Conservation (phyloP, 2,113 vertebrate species). For the Leptobrachium leishanense region DNA sequence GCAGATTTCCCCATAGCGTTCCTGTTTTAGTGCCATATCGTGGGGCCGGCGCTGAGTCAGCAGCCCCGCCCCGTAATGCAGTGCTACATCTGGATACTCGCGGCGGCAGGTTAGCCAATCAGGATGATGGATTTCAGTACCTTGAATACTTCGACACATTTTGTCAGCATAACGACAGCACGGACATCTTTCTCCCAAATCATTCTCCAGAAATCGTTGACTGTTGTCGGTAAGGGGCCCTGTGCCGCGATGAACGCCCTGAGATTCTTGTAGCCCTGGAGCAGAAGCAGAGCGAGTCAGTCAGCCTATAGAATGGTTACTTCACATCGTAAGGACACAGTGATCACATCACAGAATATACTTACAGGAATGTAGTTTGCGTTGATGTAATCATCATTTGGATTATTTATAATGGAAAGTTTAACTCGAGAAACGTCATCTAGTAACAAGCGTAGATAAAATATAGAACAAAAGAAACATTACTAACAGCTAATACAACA, state of each 20-base stretch:
- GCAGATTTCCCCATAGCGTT: too few species aligned
- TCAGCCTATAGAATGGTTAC: background rate
- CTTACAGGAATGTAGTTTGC: slow-evolving; percentile 94
- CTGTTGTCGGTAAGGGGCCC: slow-evolving; percentile 84
- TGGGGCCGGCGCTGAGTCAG: too few species aligned
- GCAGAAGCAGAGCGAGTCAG: slow-evolving; percentile 10
- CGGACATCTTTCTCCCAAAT: slow-evolving; percentile 90
- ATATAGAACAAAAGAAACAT: background rate
- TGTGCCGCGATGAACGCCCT: slow-evolving; percentile 92
- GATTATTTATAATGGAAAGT: slow-evolving; percentile 75
- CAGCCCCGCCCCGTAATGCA: too few species aligned
- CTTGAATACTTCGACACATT: slow-evolving; percentile 89
- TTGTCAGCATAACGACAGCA: slow-evolving; percentile 92
- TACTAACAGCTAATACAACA: background rate
- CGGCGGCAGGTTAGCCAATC: too few species aligned
- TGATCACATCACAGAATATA: slow-evolving; percentile 13
- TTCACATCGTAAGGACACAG: background rate
- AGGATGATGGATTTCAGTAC: slow-evolving; percentile 64
- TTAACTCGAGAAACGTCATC: slow-evolving; percentile 93
- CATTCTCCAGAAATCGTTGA: slow-evolving; percentile 95
- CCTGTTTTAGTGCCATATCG: too few species aligned
- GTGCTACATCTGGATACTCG: too few species aligned
- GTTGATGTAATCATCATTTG: slow-evolving; percentile 89
- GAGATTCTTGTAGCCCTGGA: slow-evolving; percentile 85
- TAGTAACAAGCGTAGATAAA: slow-evolving; percentile 53